These are phyloP conservation scores for Philereme transversata DNA, from an alignment of 2,888 invertebrate genomes.

Conservation along the genomic window DNA sequence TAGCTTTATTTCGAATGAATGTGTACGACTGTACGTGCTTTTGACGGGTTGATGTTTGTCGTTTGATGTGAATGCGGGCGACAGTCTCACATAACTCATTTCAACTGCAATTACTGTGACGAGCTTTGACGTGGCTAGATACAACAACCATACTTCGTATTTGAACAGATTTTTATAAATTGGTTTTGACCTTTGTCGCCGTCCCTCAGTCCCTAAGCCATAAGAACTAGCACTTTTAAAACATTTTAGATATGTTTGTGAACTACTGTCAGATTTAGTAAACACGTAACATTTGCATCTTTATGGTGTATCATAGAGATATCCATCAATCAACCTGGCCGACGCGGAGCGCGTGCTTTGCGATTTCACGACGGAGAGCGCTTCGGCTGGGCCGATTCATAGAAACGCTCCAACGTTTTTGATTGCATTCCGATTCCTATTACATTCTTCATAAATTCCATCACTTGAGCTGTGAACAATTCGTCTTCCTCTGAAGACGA, in stretches of 20 bases:
- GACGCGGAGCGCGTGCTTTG: constrained; percentile 41
- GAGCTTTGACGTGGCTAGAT: constrained; percentile 6
- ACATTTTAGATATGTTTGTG: neutral
- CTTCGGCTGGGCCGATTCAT: constrained; percentile 35
- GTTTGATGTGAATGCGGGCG: constrained; percentile 18
- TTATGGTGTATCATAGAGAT: constrained; percentile 11
- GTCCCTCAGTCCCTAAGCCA: too few species aligned
- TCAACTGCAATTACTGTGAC: constrained; percentile 10
- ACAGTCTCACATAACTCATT: constrained; percentile 8
- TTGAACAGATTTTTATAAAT: constrained; percentile 1
- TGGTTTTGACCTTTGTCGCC: neutral
- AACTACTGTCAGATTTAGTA: constrained; percentile 23
- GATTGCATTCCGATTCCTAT: constrained; percentile 49
- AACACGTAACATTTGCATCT: constrained; percentile 21
- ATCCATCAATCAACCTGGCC: constrained; percentile 27
- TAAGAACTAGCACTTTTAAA: constrained; percentile 1
- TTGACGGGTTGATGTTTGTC: constrained; percentile 21
- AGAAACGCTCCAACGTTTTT: constrained; percentile 49
- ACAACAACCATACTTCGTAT: neutral
- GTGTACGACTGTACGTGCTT: constrained; percentile 24
- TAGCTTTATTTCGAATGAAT: constrained; percentile 55
- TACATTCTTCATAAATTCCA: constrained; percentile 38
- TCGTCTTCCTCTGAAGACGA: neutral
- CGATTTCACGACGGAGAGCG: constrained; percentile 39
- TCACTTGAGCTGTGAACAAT: constrained; percentile 29